phyloP scores from a whole-genome alignment of 2,888 invertebrate genomes.

The Dichetophora obliterata region DNA sequence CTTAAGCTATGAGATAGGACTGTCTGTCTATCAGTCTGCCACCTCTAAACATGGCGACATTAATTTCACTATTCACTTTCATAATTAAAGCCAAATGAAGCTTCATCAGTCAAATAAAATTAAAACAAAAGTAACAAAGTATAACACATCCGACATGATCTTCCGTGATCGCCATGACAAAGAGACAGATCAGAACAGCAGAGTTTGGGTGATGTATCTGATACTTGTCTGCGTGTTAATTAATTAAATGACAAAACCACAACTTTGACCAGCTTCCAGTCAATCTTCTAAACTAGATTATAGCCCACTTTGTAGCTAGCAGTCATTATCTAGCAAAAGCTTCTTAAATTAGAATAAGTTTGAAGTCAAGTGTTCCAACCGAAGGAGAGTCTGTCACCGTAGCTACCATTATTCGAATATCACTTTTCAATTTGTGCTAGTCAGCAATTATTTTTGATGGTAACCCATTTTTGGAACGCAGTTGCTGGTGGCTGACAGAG shows the following conservation, averaged over 20 bases:
- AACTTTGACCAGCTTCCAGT: constrained; percentile 3
- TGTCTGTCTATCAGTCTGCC: neutral
- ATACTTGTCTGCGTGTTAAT: constrained; percentile 32
- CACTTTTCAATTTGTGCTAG: constrained; percentile 4
- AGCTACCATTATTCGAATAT: neutral
- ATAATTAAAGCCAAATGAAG: constrained; percentile 36
- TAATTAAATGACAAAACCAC: constrained; percentile 33
- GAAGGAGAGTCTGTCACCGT: neutral
- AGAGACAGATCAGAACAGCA: constrained; percentile 12
- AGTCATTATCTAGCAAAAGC: neutral
- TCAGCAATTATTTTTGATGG: constrained; percentile 6
- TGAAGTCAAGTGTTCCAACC: neutral
- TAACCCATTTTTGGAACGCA: constrained; percentile 1
- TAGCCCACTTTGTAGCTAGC: neutral
- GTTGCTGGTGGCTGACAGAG: constrained; percentile 11
- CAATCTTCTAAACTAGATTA: neutral
- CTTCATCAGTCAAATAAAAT: neutral
- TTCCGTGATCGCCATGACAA: neutral
- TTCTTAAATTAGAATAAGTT: constrained; percentile 1
- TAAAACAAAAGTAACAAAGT: neutral
- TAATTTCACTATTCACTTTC: constrained; percentile 47
- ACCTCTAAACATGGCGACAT: constrained; percentile 28
- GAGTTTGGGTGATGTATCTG: constrained; percentile 1
- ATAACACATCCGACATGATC: constrained; percentile 2
- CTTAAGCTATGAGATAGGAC: neutral